These are phyloP conservation scores for Graphium colonna DNA, from an alignment of 2,888 invertebrate species.

Conservation along the genomic window DNA sequence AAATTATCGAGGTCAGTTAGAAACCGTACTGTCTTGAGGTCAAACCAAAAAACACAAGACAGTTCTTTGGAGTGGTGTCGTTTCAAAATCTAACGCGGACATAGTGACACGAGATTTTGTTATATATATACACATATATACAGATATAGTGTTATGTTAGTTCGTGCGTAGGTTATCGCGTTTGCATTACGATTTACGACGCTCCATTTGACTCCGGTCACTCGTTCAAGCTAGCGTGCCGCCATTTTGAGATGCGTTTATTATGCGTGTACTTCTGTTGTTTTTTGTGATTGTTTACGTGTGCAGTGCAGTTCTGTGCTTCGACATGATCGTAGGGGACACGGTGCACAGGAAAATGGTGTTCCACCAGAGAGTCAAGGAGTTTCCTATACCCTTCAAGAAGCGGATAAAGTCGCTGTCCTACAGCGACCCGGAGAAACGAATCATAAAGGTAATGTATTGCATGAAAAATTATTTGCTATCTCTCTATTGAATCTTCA, in stretches of 20 bases:
- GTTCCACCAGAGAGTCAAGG: slow-evolving; percentile 70
- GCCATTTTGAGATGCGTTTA: slow-evolving; percentile 36
- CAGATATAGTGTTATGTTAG: slow-evolving; percentile 22
- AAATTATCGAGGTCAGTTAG: too few species aligned
- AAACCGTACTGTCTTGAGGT: too few species aligned
- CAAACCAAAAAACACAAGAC: too few species aligned
- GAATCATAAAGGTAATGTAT: slow-evolving; percentile 66
- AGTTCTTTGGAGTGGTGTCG: too few species aligned
- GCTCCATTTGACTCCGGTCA: slow-evolving; percentile 35
- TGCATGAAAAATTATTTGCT: too few species aligned
- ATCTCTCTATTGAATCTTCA: too few species aligned
- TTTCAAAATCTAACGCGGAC: too few species aligned
- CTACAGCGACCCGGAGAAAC: slow-evolving; percentile 62
- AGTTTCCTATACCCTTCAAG: slow-evolving; percentile 71
- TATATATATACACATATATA: too few species aligned
- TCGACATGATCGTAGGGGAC: slow-evolving; percentile 71
- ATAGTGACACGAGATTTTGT: too few species aligned
- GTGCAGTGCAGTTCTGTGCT: slow-evolving; percentile 27
- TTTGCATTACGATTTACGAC: slow-evolving; percentile 20
- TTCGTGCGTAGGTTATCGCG: slow-evolving; percentile 45
- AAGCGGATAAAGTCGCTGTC: slow-evolving; percentile 62
- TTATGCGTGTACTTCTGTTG: slow-evolving; percentile 56
- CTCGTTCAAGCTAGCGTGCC: slow-evolving; percentile 29
- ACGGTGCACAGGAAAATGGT: slow-evolving; percentile 73
- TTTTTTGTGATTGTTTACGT: slow-evolving; percentile 32